Conservation (phyloP, 2,888 invertebrate species). For the Ecliptopera silaceata region DNA sequence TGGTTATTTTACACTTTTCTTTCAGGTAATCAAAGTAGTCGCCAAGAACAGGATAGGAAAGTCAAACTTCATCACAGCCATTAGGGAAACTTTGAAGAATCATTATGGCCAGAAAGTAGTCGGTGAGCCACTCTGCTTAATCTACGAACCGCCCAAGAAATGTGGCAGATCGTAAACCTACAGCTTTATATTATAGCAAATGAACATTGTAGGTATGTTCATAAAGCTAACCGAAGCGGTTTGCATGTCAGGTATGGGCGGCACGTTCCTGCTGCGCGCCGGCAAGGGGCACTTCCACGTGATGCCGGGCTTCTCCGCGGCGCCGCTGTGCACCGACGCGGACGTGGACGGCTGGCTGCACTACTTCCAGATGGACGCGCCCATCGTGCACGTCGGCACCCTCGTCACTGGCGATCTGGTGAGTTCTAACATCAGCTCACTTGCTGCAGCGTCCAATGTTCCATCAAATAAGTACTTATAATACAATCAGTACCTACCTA, state of each 20-base stretch:
- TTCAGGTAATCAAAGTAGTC: conserved; percentile 87
- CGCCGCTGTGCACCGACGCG: conserved; percentile 87
- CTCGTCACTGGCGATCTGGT: conserved; percentile 93
- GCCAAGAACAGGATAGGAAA: conserved; percentile 88
- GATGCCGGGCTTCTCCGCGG: conserved; percentile 95
- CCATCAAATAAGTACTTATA: too few relatives aligned
- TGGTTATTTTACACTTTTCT: conserved; percentile 8
- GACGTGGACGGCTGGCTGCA: conserved; percentile 94
- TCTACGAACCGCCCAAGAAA: neutral
- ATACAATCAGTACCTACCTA: too few relatives aligned
- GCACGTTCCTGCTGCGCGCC: conserved; percentile 91
- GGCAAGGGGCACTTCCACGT: conserved; percentile 96
- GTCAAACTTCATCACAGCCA: conserved; percentile 91
- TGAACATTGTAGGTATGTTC: too few relatives aligned
- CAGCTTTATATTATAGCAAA: neutral
- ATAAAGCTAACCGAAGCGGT: too few relatives aligned
- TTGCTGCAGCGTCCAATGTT: too few relatives aligned
- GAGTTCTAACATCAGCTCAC: conserved; percentile 37
- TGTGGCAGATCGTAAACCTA: too few relatives aligned
- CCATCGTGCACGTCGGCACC: conserved; percentile 93
- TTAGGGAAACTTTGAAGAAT: conserved; percentile 86
- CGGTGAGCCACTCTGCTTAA: conserved; percentile 54
- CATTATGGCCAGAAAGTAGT: conserved; percentile 86
- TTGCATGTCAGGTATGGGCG: conserved; percentile 89
- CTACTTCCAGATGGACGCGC: conserved; percentile 95